phyloP scores from a whole-genome alignment of 2,797 vertebrate species.

The Chaunax sp. region DNA sequence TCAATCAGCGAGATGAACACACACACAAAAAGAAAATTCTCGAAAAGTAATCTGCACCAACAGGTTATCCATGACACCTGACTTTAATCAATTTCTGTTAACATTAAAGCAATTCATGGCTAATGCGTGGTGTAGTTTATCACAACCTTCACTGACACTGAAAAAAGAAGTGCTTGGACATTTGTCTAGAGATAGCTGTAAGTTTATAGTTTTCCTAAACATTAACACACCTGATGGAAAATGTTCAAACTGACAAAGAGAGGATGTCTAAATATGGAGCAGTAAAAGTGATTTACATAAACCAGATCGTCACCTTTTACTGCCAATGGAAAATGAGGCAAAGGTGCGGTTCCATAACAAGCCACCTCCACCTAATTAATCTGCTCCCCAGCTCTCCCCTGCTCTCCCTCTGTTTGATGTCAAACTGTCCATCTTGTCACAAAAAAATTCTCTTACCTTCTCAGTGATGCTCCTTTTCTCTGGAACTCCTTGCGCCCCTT shows the following conservation, averaged over 20 bases:
- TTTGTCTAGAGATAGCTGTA: neutral
- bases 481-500: slow-evolving; percentile 54
- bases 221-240: neutral
- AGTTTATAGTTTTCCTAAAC: slow-evolving; percentile 8
- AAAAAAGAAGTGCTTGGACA: slow-evolving; percentile 9
- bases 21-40: neutral
- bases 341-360: slow-evolving; percentile 66
- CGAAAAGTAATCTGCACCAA: slow-evolving; percentile 40
- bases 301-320: slow-evolving; percentile 30
- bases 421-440: slow-evolving; percentile 33
- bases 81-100: neutral
- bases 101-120: neutral
- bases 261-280: slow-evolving; percentile 6
- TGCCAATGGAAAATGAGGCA: slow-evolving; percentile 26
- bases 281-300: slow-evolving; percentile 26
- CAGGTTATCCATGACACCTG: slow-evolving; percentile 52
- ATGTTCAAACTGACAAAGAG: neutral
- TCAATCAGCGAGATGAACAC: slow-evolving; percentile 8
- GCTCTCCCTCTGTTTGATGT: slow-evolving; percentile 34
- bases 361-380: slow-evolving; percentile 70
- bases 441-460: slow-evolving; percentile 73
- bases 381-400: slow-evolving; percentile 23
- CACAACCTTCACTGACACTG: neutral
- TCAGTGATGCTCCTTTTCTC: slow-evolving; percentile 57
- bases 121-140: neutral